A percentile compares a stretch with the other conserved stretches of the same genome.
Conservation (phyloP, 1,140 invertebrate genomes). For the Lucilia sericata region DNA sequence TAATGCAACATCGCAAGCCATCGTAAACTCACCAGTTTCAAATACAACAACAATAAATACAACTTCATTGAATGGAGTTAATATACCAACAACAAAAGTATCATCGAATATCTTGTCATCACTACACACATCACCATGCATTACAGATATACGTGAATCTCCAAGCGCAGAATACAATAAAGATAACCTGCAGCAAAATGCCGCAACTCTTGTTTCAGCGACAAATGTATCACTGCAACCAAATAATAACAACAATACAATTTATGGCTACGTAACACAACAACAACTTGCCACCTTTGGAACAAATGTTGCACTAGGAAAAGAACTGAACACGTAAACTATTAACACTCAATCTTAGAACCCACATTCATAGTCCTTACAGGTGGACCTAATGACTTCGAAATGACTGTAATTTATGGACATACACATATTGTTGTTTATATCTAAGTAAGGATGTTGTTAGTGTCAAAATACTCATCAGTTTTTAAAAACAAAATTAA, state of each 20-base stretch:
- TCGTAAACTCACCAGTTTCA: not conserved
- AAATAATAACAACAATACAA: conserved; percentile 29
- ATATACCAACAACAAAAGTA: not conserved
- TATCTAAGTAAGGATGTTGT: too few species aligned
- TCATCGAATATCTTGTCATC: not conserved
- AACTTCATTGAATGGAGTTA: not conserved
- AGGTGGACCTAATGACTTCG: too few species aligned
- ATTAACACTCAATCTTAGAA: too few species aligned
- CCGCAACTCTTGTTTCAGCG: not conserved
- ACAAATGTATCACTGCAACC: conserved; percentile 5
- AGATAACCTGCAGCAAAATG: not conserved
- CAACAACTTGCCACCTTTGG: conserved; percentile 44
- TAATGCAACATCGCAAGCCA: not conserved
- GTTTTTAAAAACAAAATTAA: too few species aligned
- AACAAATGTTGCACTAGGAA: conserved; percentile 23
- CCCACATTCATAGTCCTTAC: too few species aligned
- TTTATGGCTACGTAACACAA: conserved; percentile 42
- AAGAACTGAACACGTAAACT: conserved; percentile 18
- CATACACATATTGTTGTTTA: not conserved
- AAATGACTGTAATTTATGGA: not conserved
- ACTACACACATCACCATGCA: conserved; percentile 7
- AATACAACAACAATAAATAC: not conserved
- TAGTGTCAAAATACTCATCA: too few species aligned
- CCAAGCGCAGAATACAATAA: not conserved
- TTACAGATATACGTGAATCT: conserved; percentile 5